Conservation (phyloP, 2,113 vertebrate species). For the Diphyllodes magnificus region DNA sequence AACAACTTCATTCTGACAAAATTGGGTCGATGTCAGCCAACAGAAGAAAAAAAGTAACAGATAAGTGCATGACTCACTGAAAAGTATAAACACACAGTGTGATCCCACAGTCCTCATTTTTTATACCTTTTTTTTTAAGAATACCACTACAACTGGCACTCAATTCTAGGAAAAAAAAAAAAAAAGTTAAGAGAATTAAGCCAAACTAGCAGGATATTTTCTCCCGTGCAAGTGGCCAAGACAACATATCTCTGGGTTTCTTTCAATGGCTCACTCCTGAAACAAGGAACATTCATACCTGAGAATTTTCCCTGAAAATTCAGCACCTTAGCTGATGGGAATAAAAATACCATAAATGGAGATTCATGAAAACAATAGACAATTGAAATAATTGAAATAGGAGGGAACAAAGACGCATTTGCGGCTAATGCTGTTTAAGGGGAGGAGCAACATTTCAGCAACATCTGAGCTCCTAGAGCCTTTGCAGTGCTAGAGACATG, state of each 20-base stretch:
- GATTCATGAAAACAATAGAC: background rate
- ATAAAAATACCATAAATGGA: background rate
- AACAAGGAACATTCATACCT: background rate
- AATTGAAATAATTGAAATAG: background rate
- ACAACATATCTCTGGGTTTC: rapidly evolving
- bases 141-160: background rate
- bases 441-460: background rate
- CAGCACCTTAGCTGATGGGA: background rate
- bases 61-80: background rate
- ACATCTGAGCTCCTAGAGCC: background rate
- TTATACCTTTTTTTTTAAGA: background rate
- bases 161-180: background rate
- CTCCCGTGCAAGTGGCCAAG: background rate
- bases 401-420: background rate
- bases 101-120: background rate
- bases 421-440: background rate
- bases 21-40: background rate
- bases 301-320: background rate
- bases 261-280: background rate
- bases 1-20: background rate
- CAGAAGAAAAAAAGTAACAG: background rate
- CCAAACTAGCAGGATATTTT: background rate
- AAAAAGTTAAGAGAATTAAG: background rate
- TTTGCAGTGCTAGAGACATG: background rate
- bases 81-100: background rate